Percentiles rank a stretch among this genome's conserved stretches.
phyloP scores from a whole-genome alignment of 2,113 vertebrate species.

The Micronisus gabar region DNA sequence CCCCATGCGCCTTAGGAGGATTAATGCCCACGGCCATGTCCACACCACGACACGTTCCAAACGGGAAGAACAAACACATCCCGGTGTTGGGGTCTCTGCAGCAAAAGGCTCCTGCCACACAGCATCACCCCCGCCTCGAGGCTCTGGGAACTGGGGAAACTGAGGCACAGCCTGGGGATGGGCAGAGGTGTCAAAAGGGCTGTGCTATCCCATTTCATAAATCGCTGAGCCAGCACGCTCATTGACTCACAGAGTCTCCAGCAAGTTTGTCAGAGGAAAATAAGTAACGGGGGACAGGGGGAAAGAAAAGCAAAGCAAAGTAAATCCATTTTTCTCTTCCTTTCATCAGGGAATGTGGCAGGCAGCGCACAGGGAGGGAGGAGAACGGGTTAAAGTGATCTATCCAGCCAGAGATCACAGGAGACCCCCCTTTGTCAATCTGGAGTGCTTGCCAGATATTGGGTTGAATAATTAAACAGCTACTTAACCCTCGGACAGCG shows the following conservation, averaged over 20 bases:
- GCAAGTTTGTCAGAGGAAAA: neutral
- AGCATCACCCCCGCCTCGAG: rapidly evolving
- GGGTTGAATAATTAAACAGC: constrained; percentile 51
- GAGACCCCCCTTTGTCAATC: neutral
- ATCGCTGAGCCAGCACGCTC: rapidly evolving
- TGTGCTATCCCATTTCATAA: neutral
- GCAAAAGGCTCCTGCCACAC: neutral
- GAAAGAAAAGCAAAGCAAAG: neutral
- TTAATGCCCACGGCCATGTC: neutral
- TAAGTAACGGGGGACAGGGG: rapidly evolving
- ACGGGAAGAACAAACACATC: rapidly evolving
- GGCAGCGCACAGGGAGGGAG: neutral
- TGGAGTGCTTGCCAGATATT: constrained; percentile 17
- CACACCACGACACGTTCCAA: rapidly evolving
- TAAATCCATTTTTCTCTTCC: neutral
- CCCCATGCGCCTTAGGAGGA: neutral
- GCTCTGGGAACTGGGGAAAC: neutral
- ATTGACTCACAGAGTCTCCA: neutral
- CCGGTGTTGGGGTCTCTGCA: rapidly evolving
- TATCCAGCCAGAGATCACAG: neutral
- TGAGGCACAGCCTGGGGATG: neutral
- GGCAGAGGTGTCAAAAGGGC: neutral
- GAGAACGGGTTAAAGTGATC: neutral
- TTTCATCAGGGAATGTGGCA: neutral
- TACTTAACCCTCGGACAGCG: constrained; percentile 26